phyloP scores from a whole-genome alignment of 1,140 invertebrate species.

The Leptonema lineaticorne region DNA sequence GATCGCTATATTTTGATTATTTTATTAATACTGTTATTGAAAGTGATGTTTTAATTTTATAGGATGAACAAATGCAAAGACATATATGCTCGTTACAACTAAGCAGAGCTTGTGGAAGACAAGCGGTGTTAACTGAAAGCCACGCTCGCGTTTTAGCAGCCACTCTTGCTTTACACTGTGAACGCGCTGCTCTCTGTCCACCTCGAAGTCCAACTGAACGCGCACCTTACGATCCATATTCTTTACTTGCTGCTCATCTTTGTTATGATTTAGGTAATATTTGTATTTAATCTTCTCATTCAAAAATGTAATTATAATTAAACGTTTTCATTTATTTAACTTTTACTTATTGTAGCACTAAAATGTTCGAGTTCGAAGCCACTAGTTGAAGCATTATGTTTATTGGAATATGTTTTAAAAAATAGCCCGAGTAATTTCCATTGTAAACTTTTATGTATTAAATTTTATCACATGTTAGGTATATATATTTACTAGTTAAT shows the following conservation, averaged over 20 bases:
- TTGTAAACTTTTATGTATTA: constrained; percentile 71
- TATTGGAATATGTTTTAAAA: constrained; percentile 70
- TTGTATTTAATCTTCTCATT: not conserved
- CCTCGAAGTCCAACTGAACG: constrained; percentile 41
- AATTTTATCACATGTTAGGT: constrained; percentile 73
- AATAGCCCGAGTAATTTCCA: constrained; percentile 78
- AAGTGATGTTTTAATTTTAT: not conserved
- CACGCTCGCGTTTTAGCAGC: constrained; percentile 56
- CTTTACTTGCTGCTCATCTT: constrained; percentile 72
- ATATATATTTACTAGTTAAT: constrained; percentile 31
- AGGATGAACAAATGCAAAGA: constrained; percentile 69
- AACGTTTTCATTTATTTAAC: not conserved
- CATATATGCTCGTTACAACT: constrained; percentile 73
- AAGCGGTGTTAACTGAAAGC: constrained; percentile 54
- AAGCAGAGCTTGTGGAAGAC: constrained; percentile 65
- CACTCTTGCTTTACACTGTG: constrained; percentile 56
- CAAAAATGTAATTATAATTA: not conserved
- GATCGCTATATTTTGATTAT: not conserved
- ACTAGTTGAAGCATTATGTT: constrained; percentile 63
- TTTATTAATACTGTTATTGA: not conserved
- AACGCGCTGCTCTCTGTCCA: constrained; percentile 52
- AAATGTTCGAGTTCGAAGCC: constrained; percentile 51
- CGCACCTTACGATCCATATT: constrained; percentile 39
- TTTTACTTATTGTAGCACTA: constrained; percentile 43
- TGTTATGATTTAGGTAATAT: constrained; percentile 67